Evolutionary conservation across 2,888 invertebrate species (phyloP), one percentile per base, ranked within the genome.

Genomic region (Orthosia incerta): DNA sequence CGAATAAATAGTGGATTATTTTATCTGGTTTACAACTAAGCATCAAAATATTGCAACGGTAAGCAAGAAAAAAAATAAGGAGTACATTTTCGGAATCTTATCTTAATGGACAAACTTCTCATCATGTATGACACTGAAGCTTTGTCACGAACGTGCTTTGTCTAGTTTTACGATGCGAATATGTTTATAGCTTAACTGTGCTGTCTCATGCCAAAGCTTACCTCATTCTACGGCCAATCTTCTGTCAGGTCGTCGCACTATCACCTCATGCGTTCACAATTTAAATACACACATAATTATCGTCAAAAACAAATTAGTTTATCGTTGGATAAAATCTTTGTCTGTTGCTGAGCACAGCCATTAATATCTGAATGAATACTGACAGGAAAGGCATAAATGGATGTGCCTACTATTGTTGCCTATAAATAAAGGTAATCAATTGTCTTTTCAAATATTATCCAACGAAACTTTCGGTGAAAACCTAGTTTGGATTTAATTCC

Each of bases 201-300:
- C 23, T 56, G 31, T 67, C 60, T 67, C 56, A 63, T 57, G 46
- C 31, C 45, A 61, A 51, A 68, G 26, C 67, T 76, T 83, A 78
- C 74, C 67, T 80, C 74, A 80, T 74, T 26, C 59, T 57, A 39
- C n/a, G 46, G 57, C 50, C 23, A 66, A 71, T 63, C 60, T 56
- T 60, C 50, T 64, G 59, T 13, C 74, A 67, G 85, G 82, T 85
- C 85, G 18, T 75, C 78, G 85, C 82, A 72, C 85, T 78, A 63
- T 85, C 65, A 80, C 76, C 74, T 68, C 63, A 45, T 53, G 76
- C 79, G 85, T 76, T 83, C 85, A 80, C 53, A 39, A 70, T 74
- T 75, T 61, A 71, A 66, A 64, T 64, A 62, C 50, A 71, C 55
- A 76, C 53, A 65, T 59, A 67, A 77, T 53, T 61, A 70, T 55